Conservation (phyloP, 2,113 vertebrate species). For the Dipodomys ordii region DNA sequence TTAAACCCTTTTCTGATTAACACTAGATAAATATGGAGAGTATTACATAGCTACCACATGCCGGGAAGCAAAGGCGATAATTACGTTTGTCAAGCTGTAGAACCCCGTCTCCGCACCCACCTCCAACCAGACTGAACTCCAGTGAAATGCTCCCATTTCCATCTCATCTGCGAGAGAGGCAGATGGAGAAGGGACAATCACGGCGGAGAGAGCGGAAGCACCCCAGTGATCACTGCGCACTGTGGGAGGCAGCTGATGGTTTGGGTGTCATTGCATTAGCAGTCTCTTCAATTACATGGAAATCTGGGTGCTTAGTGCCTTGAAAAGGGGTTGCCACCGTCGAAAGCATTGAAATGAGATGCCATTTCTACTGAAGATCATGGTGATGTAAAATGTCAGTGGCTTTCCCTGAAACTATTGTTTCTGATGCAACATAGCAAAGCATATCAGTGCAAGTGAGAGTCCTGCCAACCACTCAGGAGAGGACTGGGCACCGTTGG, state of each 20-base stretch:
- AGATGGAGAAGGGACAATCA: conserved; percentile 55
- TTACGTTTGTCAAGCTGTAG: conserved; percentile 83
- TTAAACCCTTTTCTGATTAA: conserved; percentile 70
- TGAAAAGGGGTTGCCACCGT: conserved; percentile 79
- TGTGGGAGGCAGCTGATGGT: conserved; percentile 82
- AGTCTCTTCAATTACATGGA: conserved; percentile 79
- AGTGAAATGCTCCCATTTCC: conserved; percentile 82
- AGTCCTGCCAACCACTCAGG: background rate
- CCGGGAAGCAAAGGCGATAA: conserved; percentile 79
- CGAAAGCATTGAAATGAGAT: conserved; percentile 86
- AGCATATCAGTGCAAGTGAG: conserved; percentile 50
- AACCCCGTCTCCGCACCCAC: background rate
- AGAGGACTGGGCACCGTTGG: background rate
- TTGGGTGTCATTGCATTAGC: conserved; percentile 81
- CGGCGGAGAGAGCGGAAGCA: conserved; percentile 69
- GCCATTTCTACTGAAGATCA: conserved; percentile 84
- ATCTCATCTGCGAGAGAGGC: conserved; percentile 71
- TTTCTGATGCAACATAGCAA: conserved; percentile 79
- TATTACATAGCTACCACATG: conserved; percentile 79
- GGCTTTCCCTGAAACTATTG: conserved; percentile 81
- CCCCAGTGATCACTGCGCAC: conserved; percentile 76
- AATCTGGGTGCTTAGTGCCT: conserved; percentile 81
- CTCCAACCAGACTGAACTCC: conserved; percentile 62
- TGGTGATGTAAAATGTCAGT: conserved; percentile 86
- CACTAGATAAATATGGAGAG: conserved; percentile 67